These are phyloP conservation scores for Nesidiocoris tenuis DNA, from an alignment of 2,888 invertebrate genomes.

Conservation along the genomic window DNA sequence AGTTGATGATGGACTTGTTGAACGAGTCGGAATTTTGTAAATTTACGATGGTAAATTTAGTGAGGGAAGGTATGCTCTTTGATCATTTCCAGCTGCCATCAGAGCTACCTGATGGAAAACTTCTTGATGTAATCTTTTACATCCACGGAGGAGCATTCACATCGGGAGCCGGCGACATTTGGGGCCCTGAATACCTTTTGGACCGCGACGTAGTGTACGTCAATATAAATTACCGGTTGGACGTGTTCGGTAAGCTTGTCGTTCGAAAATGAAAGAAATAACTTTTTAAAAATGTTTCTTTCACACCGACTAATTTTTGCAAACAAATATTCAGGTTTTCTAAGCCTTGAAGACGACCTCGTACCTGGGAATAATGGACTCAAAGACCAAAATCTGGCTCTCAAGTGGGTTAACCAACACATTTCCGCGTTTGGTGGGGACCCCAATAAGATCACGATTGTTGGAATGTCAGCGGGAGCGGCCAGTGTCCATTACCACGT, in stretches of 20 bases:
- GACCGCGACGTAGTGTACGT: slow-evolving; percentile 52
- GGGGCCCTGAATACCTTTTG: slow-evolving; percentile 51
- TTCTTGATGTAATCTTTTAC: slow-evolving; percentile 53
- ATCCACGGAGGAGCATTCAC: slow-evolving; percentile 52
- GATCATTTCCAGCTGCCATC: slow-evolving; percentile 21
- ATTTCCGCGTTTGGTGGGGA: slow-evolving; percentile 56
- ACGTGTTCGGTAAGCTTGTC: slow-evolving; percentile 52
- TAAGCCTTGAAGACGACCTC: slow-evolving; percentile 68
- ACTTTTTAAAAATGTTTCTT: too few species aligned
- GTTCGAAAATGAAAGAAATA: too few species aligned
- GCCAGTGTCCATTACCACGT: slow-evolving; percentile 68
- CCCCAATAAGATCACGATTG: slow-evolving; percentile 65
- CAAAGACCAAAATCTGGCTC: slow-evolving; percentile 63
- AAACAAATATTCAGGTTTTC: too few species aligned
- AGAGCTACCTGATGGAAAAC: slow-evolving; percentile 37
- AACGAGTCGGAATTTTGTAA: too few species aligned
- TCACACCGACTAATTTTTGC: too few species aligned
- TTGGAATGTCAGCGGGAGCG: slow-evolving; percentile 58
- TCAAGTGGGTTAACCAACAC: slow-evolving; percentile 56
- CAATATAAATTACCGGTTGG: slow-evolving; percentile 52
- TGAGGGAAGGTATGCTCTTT: too few species aligned
- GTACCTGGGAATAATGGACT: slow-evolving; percentile 71
- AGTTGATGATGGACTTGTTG: too few species aligned
- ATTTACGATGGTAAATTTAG: too few species aligned
- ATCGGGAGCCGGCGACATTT: slow-evolving; percentile 49